phyloP scores from a whole-genome alignment of 2,888 invertebrate genomes.

The Oligia latruncula region DNA sequence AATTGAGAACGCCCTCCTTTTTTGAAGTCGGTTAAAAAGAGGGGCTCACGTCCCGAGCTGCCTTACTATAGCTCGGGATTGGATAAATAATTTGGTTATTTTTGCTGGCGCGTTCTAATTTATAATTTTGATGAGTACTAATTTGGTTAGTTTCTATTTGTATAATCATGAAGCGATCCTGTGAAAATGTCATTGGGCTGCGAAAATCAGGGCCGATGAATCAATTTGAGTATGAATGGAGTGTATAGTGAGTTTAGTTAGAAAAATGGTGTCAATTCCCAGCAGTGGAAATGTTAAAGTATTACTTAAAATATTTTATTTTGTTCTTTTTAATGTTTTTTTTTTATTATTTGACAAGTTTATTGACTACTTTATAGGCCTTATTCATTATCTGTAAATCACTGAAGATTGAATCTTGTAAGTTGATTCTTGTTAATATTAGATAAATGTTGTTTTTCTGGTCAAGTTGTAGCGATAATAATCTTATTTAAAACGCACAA shows the following conservation, averaged over 20 bases:
- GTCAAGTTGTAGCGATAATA: conserved; percentile 41
- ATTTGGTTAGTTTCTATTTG: not conserved
- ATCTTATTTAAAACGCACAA: conserved; percentile 57
- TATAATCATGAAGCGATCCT: not conserved
- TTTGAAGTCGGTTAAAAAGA: not conserved
- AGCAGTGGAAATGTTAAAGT: conserved; percentile 52
- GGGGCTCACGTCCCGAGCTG: not conserved
- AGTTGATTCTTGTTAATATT: conserved; percentile 28
- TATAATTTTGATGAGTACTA: not conserved
- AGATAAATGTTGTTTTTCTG: conserved; percentile 53
- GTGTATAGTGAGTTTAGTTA: conserved; percentile 3
- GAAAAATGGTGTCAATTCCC: conserved; percentile 33
- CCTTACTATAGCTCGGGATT: not conserved
- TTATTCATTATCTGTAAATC: conserved; percentile 38
- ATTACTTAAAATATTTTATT: conserved; percentile 36
- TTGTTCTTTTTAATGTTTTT: not conserved
- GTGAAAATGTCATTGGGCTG: not conserved
- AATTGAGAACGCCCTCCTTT: no score
- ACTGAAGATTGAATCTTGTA: conserved; percentile 38
- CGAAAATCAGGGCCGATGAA: not conserved
- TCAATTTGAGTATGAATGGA: not conserved
- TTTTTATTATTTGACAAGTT: conserved; percentile 25
- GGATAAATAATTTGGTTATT: not conserved
- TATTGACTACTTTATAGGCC: conserved; percentile 36
- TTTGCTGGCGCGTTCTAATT: not conserved